A percentile compares a stretch with the other conserved stretches of the same genome.
Conservation (phyloP, 2,888 invertebrate species). For the Rosalia funebris region DNA sequence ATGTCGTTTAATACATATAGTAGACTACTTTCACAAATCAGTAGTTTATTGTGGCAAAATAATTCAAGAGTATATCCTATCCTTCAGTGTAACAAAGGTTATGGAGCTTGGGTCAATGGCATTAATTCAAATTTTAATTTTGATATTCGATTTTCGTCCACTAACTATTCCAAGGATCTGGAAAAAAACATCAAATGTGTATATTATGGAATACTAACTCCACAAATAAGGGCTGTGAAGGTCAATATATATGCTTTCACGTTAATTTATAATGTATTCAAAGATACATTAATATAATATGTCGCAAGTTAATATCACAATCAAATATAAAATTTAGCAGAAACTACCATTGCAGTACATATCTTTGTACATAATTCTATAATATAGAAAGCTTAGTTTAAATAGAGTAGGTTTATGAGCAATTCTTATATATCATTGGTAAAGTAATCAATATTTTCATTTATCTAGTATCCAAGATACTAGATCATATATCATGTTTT, state of each 20-base stretch:
- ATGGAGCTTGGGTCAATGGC: background rate
- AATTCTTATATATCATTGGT: too few relatives aligned
- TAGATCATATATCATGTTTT: too few relatives aligned
- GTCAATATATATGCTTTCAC: conserved; percentile 37
- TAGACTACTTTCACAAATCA: conserved; percentile 30
- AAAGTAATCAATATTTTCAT: too few relatives aligned
- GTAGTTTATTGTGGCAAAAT: conserved; percentile 20
- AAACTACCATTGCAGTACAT: too few relatives aligned
- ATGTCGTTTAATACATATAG: conserved; percentile 46
- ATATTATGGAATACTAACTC: conserved; percentile 77
- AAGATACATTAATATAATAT: too few relatives aligned
- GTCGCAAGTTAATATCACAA: too few relatives aligned
- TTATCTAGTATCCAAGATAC: too few relatives aligned
- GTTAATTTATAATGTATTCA: too few relatives aligned
- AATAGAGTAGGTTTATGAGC: too few relatives aligned
- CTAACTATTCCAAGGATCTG: conserved; percentile 22
- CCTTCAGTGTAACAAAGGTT: background rate
- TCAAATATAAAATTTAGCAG: too few relatives aligned
- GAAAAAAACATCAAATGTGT: conserved; percentile 55
- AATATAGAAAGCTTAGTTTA: too few relatives aligned
- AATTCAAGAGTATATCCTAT: conserved; percentile 1
- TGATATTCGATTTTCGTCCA: conserved; percentile 20
- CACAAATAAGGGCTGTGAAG: conserved; percentile 80
- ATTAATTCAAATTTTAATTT: conserved; percentile 1
- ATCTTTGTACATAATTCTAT: too few relatives aligned